Evolutionary conservation across 2,888 invertebrate genomes (phyloP).

Genomic region (Cynaeus angustus): DNA sequence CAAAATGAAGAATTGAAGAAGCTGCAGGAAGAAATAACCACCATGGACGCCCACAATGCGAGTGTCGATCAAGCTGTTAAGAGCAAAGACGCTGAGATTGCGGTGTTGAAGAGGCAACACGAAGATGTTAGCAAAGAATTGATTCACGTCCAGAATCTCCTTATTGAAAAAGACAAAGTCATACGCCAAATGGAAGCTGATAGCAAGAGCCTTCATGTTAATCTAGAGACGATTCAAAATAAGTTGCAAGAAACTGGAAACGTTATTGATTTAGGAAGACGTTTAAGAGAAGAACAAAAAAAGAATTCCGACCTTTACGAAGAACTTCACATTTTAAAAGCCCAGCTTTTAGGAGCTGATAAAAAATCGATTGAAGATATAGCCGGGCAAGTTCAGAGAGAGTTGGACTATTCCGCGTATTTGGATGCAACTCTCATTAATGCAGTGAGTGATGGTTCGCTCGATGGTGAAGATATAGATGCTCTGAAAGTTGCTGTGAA

Average conservation of each 20-base stretch:
- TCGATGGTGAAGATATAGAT: conserved; percentile 64
- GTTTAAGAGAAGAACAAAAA: conserved; percentile 74
- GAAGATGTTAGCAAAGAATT: conserved; percentile 74
- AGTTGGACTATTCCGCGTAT: conserved; percentile 76
- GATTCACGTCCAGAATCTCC: conserved; percentile 73
- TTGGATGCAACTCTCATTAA: conserved; percentile 72
- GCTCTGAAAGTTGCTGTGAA: conserved; percentile 59
- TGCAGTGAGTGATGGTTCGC: conserved; percentile 72
- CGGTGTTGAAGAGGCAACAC: conserved; percentile 71
- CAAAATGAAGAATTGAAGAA: conserved; percentile 72
- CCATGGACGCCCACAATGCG: conserved; percentile 68
- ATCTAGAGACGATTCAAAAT: conserved; percentile 72
- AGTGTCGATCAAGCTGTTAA: conserved; percentile 69
- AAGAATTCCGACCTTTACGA: conserved; percentile 68
- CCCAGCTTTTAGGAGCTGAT: conserved; percentile 68
- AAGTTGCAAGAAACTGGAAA: conserved; percentile 74
- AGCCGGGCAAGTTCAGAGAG: conserved; percentile 74
- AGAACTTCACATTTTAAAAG: conserved; percentile 65
- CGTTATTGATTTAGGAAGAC: conserved; percentile 73
- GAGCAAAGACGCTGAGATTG: conserved; percentile 74
- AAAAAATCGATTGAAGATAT: conserved; percentile 73
- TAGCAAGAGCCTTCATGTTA: conserved; percentile 74
- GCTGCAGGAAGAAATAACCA: conserved; percentile 71
- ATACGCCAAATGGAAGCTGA: conserved; percentile 77
- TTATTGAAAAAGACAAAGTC: conserved; percentile 76